Conservation (phyloP, 2,888 invertebrate genomes). For the Eubasilissa splendida region DNA sequence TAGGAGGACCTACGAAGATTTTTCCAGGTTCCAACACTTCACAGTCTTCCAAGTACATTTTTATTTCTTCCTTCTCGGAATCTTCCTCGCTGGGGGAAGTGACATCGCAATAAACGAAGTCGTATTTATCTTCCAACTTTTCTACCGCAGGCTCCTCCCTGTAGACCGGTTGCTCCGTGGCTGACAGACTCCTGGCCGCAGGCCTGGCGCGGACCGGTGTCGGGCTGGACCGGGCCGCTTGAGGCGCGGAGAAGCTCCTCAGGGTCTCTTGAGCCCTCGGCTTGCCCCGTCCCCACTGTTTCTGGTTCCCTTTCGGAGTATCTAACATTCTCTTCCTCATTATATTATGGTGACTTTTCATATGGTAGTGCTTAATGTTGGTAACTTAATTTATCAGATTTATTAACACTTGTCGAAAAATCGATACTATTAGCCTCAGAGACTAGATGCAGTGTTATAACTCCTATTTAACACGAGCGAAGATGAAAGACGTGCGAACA, state of each 20-base stretch:
- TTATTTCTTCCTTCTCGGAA: slow-evolving; percentile 22
- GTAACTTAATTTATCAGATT: not conserved
- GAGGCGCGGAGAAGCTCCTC: slow-evolving; percentile 56
- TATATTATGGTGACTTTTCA: slow-evolving; percentile 34
- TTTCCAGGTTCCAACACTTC: slow-evolving; percentile 30
- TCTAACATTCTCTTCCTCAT: slow-evolving; percentile 53
- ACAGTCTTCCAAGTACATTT: not conserved
- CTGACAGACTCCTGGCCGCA: slow-evolving; percentile 52
- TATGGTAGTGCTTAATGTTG: slow-evolving; percentile 48
- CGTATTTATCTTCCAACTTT: slow-evolving; percentile 48
- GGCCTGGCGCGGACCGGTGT: not conserved
- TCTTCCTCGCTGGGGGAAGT: slow-evolving; percentile 57
- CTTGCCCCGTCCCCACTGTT: slow-evolving; percentile 42
- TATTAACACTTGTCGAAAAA: not conserved
- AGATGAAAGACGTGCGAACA: not conserved
- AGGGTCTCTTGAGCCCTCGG: slow-evolving; percentile 43
- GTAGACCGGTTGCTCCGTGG: slow-evolving; percentile 41
- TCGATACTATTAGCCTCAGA: too few species aligned
- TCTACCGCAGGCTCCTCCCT: slow-evolving; percentile 7
- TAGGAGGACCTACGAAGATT: slow-evolving; percentile 60
- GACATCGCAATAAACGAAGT: slow-evolving; percentile 55
- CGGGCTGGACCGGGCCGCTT: slow-evolving; percentile 27
- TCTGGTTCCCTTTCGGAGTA: slow-evolving; percentile 37
- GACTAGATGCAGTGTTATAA: not conserved
- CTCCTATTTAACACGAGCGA: not conserved